Conservation (phyloP, 2,797 vertebrate species). For the Catostomus latipinnis region DNA sequence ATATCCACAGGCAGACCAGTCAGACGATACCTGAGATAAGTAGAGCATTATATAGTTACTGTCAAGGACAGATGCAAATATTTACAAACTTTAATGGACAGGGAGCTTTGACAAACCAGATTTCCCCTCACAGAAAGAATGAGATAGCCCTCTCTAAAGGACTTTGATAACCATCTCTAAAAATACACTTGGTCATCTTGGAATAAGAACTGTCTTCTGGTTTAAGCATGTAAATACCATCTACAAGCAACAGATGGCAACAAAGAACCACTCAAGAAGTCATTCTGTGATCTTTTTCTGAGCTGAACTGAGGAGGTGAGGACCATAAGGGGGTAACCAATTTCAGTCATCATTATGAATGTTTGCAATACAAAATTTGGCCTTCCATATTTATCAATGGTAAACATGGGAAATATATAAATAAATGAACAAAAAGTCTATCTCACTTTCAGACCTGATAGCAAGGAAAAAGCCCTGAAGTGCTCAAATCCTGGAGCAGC, state of each 20-base stretch:
- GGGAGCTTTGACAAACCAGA: neutral
- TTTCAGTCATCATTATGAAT: conserved; percentile 49
- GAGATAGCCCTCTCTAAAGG: conserved; percentile 11
- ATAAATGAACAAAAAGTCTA: conserved; percentile 31
- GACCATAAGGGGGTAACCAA: conserved; percentile 19
- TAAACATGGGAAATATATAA: conserved; percentile 26
- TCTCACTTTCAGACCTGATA: conserved; percentile 9
- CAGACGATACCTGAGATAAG: conserved; percentile 86
- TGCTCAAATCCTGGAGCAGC: neutral
- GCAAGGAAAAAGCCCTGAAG: neutral
- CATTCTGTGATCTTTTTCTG: neutral
- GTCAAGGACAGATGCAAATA: conserved; percentile 5
- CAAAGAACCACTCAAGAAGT: conserved; percentile 63
- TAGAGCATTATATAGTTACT: conserved; percentile 6
- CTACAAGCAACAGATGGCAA: conserved; percentile 69
- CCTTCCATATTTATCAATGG: conserved; percentile 45
- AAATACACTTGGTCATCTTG: conserved; percentile 21
- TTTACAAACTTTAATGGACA: conserved; percentile 6
- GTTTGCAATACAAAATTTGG: conserved; percentile 43
- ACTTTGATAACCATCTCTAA: conserved; percentile 27
- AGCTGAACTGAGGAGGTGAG: conserved; percentile 1
- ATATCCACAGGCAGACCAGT: conserved; percentile 93
- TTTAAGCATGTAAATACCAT: conserved; percentile 51
- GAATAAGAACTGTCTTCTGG: neutral
- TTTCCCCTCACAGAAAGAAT: neutral